Evolutionary conservation across 2,797 vertebrate genomes (phyloP).

Genomic region (Hipposideros larvatus): DNA sequence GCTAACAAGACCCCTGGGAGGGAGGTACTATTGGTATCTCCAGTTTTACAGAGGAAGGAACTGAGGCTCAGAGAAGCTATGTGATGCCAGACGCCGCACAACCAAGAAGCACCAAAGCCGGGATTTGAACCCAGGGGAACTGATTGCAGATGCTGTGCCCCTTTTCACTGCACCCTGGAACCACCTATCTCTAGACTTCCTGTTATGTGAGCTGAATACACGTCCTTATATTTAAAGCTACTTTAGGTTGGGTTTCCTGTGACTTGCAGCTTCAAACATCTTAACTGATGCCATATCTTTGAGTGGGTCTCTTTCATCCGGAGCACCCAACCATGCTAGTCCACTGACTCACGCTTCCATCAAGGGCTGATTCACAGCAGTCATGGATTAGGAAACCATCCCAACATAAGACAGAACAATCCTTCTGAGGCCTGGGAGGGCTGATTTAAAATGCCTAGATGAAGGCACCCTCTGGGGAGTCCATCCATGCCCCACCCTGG

Average conservation of each 20-base stretch:
- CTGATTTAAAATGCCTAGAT: not conserved
- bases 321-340: accelerated
- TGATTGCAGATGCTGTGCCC: accelerated
- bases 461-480: not conserved
- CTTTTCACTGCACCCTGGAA: not conserved
- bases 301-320: not conserved
- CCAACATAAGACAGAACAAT: not conserved
- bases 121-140: not conserved
- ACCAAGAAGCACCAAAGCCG: not conserved
- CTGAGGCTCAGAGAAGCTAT: not conserved
- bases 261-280: not conserved
- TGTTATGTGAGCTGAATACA: not conserved
- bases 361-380: not conserved
- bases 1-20: not conserved
- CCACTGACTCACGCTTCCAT: not conserved
- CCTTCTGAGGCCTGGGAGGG: not conserved
- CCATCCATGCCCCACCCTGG: accelerated
- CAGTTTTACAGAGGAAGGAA: not conserved
- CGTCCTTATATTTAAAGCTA: not conserved
- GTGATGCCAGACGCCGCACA: not conserved
- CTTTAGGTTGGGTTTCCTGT: not conserved
- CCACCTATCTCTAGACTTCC: not conserved
- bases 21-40: not conserved
- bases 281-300: accelerated
- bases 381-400: not conserved